Evolutionary conservation across 2,888 invertebrate species (phyloP).

Genomic region (Pasiphila rectangulata): DNA sequence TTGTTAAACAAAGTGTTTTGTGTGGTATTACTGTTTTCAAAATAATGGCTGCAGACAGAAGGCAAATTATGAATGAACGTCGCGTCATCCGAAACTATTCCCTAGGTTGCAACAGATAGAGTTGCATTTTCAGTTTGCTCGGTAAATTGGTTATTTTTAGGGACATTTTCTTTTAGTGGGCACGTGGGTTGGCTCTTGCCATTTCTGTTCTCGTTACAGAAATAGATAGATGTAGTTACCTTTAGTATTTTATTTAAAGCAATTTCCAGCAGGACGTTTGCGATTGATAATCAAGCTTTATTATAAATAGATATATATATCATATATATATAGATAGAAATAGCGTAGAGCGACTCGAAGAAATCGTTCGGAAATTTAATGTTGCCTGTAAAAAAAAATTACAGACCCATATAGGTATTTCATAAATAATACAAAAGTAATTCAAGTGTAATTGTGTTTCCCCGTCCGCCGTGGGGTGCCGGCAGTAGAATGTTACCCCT

Average conservation of each 20-base stretch:
- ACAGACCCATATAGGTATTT: too few relatives aligned
- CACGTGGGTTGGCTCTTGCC: slow-evolving; percentile 15
- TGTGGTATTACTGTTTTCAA: slow-evolving; percentile 65
- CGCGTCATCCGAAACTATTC: slow-evolving; percentile 16
- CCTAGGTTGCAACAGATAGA: background rate
- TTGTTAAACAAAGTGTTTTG: slow-evolving; percentile 43
- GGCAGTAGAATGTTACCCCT: too few relatives aligned
- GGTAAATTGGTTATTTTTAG: slow-evolving; percentile 7
- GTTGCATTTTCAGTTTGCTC: slow-evolving; percentile 15
- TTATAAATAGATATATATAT: too few relatives aligned
- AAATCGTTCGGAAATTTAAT: too few relatives aligned
- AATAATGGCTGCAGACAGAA: slow-evolving; percentile 44
- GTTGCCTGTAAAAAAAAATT: too few relatives aligned
- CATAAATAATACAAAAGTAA: too few relatives aligned
- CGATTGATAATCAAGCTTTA: too few relatives aligned
- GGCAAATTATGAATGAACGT: slow-evolving; percentile 42
- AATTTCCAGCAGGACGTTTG: too few relatives aligned
- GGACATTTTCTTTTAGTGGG: slow-evolving; percentile 17
- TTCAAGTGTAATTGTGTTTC: too few relatives aligned
- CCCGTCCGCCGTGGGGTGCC: too few relatives aligned
- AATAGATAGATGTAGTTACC: background rate
- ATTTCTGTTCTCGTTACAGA: slow-evolving; percentile 3
- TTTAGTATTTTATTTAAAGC: slow-evolving; percentile 1
- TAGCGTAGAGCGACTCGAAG: too few relatives aligned
- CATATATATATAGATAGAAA: too few relatives aligned